Evolutionary conservation across 2,113 vertebrate species (phyloP).

Genomic region (Chloropsis cyanopogon): DNA sequence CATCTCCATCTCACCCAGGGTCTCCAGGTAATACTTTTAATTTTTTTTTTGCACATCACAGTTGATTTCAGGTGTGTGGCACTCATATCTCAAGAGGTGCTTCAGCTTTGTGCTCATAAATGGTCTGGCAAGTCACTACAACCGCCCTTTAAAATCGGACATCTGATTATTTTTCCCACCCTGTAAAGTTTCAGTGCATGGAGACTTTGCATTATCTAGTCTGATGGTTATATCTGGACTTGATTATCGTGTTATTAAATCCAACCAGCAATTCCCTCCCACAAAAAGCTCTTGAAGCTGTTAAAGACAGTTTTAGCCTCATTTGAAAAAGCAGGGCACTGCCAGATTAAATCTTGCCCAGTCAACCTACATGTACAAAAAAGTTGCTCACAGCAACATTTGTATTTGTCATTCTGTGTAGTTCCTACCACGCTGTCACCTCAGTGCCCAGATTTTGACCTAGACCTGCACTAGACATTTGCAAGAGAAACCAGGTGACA

Average conservation of each 20-base stretch:
- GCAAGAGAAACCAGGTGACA: background rate
- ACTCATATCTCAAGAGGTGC: accelerated
- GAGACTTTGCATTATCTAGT: background rate
- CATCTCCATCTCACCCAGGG: background rate
- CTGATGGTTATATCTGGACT: background rate
- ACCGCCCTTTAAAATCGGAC: background rate
- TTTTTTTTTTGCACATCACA: background rate
- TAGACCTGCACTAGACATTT: background rate
- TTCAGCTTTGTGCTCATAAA: background rate
- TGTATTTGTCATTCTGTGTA: background rate
- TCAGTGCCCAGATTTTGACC: background rate
- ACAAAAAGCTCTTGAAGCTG: background rate
- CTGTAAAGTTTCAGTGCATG: background rate
- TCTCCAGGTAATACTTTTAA: background rate
- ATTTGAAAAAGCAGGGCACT: background rate
- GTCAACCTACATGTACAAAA: background rate
- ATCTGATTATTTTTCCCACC: background rate
- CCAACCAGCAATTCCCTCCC: background rate
- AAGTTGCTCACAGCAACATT: background rate
- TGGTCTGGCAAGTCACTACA: background rate
- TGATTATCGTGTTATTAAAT: background rate
- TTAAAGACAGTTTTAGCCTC: background rate
- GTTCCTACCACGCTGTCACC: background rate
- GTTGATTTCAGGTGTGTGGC: background rate
- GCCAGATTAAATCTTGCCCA: background rate